These are phyloP conservation scores for Alosa sapidissima DNA, from an alignment of 2,797 vertebrate species.

Conservation along the genomic window DNA sequence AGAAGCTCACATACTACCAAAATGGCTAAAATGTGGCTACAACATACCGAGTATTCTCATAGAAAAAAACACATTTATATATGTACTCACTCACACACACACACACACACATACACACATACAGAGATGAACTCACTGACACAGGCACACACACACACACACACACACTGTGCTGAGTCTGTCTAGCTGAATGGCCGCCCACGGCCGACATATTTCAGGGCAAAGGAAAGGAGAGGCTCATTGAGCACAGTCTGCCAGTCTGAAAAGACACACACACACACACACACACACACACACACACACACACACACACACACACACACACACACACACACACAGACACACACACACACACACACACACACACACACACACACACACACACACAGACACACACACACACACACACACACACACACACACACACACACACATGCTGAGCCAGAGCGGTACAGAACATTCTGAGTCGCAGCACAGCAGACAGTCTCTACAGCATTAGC, in stretches of 20 bases:
- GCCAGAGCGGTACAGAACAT: conserved; percentile 67
- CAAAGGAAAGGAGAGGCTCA: conserved; percentile 59
- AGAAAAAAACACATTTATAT: neutral
- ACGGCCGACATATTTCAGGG: conserved; percentile 57
- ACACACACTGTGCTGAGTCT: conserved; percentile 40
- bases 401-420: conserved; percentile 45
- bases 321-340: conserved; percentile 1
- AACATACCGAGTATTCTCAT: neutral
- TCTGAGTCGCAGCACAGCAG: conserved; percentile 70
- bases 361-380: conserved; percentile 21
- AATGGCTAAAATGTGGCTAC: neutral
- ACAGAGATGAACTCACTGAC: conserved; percentile 9
- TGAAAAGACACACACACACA: conserved; percentile 54
- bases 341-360: neutral
- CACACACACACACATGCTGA: conserved; percentile 33
- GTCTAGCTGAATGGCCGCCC: conserved; percentile 57
- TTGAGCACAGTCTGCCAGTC: conserved; percentile 62
- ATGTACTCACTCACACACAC: conserved; percentile 7
- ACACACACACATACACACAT: conserved; percentile 2
- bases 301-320: neutral
- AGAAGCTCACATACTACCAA: neutral
- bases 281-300: neutral
- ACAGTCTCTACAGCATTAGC: conserved; percentile 17
- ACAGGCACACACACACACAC: conserved; percentile 6
- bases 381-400: conserved; percentile 33